Evolutionary conservation across 2,797 vertebrate species (phyloP).

Genomic region (Chrosomus eos): DNA sequence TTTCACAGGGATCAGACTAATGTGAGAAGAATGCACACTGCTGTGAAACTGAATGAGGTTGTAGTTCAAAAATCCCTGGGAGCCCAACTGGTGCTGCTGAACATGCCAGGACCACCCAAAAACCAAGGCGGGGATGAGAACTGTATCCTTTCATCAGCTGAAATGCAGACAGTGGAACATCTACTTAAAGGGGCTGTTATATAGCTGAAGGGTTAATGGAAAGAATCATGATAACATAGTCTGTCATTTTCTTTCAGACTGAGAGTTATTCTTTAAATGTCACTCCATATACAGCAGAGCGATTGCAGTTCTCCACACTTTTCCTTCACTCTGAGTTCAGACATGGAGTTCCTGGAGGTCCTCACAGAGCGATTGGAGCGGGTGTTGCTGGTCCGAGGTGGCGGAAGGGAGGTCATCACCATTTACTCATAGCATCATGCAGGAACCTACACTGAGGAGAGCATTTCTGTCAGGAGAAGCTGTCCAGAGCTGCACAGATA

Average conservation of each 20-base stretch:
- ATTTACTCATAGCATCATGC: constrained; percentile 87
- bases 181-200: background rate
- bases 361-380: constrained; percentile 89
- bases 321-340: constrained; percentile 70
- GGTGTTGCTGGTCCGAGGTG: constrained; percentile 91
- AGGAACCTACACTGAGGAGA: background rate
- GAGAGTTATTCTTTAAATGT: background rate
- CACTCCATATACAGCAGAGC: background rate
- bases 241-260: constrained; percentile 16
- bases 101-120: constrained; percentile 96
- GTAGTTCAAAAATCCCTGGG: constrained; percentile 87
- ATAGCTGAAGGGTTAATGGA: background rate
- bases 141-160: constrained; percentile 87
- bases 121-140: constrained; percentile 93
- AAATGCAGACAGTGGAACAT: background rate
- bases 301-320: background rate
- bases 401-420: constrained; percentile 95
- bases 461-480: background rate
- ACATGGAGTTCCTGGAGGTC: constrained; percentile 98
- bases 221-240: background rate
- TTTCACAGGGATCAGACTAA: constrained; percentile 90
- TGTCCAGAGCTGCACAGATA: background rate
- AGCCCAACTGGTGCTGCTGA: constrained; percentile 90
- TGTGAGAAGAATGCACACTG: constrained; percentile 87
- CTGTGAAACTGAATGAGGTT: constrained; percentile 84